Evolutionary conservation across 2,888 invertebrate genomes (phyloP), one percentile per base, ranked within the genome.

Genomic region (Melolontha melolontha): DNA sequence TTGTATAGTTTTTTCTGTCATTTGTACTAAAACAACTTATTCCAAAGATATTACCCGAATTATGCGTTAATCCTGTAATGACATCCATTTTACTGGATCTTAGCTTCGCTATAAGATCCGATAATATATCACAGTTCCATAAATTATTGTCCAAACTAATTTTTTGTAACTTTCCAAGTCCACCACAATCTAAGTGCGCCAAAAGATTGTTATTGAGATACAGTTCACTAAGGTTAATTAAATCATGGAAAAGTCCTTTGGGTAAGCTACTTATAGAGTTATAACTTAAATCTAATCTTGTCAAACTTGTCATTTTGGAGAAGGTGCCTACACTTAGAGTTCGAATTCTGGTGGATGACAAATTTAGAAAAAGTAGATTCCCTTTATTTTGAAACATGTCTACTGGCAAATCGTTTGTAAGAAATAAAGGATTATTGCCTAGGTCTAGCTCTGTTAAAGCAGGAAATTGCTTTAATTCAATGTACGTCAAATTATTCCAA

Each of bases 171-270:
- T 27, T 59, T 5, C 8, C 2, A 5, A 14, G 1, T 8, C 59
- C 44, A 27, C 44, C 29, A 16, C 12, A 44, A 2, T 29, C 4
- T 8, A 59, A 59, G 5, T 27, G 14, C 29, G 8, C 4, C 6
- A 59, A 14, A 8, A 12, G 27, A 29, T 59, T 59, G n/a, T 14
- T 16, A 27, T 47, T 59, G 29, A 59, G 14, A 14, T 47, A 44
- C 8, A 59, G 44, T 4, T 47, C 6, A 12, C 29, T 7, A 29
- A 59, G 29, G 1, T 10, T 10, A 7, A 2, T 42, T 5, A 44
- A 8, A 14, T 47, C 59, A 8, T 44, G 34, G 10, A 59, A 59
- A 1, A 44, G 29, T 29, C 44, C 59, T 14, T 47, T 59, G n/a
- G 42, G 8, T 8, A 59, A 12, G 1, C 0, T 12, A 1, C 22